phyloP scores from a whole-genome alignment of 2,113 vertebrate species.

The Saguinus midas region DNA sequence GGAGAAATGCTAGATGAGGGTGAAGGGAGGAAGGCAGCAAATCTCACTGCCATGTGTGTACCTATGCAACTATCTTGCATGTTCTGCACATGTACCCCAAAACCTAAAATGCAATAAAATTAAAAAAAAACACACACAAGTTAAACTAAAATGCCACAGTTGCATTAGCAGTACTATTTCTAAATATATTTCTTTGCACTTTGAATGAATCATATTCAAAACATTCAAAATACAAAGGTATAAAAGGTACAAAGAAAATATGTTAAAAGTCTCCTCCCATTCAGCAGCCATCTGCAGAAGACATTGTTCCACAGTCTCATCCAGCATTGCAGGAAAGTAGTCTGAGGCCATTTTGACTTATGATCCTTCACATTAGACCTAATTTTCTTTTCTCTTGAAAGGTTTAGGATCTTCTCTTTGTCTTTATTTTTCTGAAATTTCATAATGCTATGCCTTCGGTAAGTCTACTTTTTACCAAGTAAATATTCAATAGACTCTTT shows the following conservation, averaged over 20 bases:
- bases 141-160: neutral
- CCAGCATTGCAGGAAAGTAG: neutral
- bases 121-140: neutral
- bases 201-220: constrained; percentile 11
- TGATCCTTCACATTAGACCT: neutral
- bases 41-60: too few species aligned
- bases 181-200: constrained; percentile 6
- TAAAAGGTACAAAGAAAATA: neutral
- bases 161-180: neutral
- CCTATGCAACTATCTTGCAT: too few species aligned
- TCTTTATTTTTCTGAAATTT: constrained; percentile 5
- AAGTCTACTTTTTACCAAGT: neutral
- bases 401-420: neutral
- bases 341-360: neutral
- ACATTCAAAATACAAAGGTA: constrained; percentile 1
- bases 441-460: neutral
- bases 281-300: neutral
- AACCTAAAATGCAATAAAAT: too few species aligned
- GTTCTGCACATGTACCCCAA: too few species aligned
- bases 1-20: too few species aligned
- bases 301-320: neutral
- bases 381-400: neutral
- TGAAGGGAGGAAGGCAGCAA: too few species aligned
- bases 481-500: neutral
- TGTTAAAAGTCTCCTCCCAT: neutral